A percentile compares a stretch with the other conserved stretches of the same genome.
Evolutionary conservation across 2,888 invertebrate genomes (phyloP).

Genomic region (Caenorhabditis sp.): DNA sequence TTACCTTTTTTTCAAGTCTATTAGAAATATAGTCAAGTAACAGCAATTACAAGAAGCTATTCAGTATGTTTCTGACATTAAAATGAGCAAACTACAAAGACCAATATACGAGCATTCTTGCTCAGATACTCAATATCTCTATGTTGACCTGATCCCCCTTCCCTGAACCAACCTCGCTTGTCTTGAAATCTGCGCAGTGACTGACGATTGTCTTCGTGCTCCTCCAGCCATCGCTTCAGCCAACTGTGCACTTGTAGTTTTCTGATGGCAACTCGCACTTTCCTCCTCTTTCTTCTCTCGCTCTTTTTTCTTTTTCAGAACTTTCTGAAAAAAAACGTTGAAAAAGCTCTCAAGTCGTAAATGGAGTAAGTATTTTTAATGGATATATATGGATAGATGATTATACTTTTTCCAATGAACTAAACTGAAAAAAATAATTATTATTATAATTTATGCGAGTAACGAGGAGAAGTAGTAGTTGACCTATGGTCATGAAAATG

Average conservation of each 20-base stretch:
- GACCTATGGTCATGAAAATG: background rate
- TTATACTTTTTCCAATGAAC: background rate
- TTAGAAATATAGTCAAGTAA: too few relatives aligned
- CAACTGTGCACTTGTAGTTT: conserved; percentile 8
- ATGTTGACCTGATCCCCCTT: too few relatives aligned
- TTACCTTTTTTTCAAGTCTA: too few relatives aligned
- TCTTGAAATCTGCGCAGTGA: conserved; percentile 50
- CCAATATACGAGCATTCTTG: too few relatives aligned
- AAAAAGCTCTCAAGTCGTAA: conserved; percentile 1
- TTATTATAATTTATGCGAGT: conserved; percentile 2
- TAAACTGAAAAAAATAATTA: background rate
- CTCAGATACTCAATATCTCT: too few relatives aligned
- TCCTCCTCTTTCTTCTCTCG: conserved; percentile 12
- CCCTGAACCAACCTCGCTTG: conserved; percentile 33
- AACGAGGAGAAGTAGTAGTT: background rate
- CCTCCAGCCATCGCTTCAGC: conserved; percentile 31
- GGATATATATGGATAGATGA: too few relatives aligned
- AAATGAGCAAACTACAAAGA: too few relatives aligned
- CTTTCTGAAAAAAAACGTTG: background rate
- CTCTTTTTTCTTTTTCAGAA: conserved; percentile 11
- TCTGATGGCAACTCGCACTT: conserved; percentile 3
- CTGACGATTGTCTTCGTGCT: conserved; percentile 42
- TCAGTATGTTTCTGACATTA: too few relatives aligned
- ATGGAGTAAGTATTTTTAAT: background rate
- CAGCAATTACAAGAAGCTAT: too few relatives aligned